phyloP scores from a whole-genome alignment of 1,140 invertebrate species.

The Contarinia nasturtii region DNA sequence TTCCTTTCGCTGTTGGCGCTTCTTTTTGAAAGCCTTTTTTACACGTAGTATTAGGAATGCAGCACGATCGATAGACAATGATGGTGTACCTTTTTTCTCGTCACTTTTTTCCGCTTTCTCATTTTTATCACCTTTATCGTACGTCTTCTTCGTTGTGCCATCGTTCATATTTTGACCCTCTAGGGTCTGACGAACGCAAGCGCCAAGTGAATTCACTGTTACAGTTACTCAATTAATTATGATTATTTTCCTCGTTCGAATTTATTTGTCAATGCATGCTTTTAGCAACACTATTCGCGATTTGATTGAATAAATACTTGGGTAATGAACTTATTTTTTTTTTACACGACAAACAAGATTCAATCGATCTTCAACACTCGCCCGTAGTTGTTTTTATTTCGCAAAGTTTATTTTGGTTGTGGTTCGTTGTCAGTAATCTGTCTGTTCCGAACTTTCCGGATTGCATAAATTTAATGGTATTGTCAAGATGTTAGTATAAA shows the following conservation, averaged over 20 bases:
- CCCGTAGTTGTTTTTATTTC: too few species aligned
- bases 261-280: too few species aligned
- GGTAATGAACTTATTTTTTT: too few species aligned
- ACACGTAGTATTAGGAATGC: slow-evolving; percentile 72
- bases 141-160: neutral
- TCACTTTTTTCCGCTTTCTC: neutral
- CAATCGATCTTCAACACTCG: too few species aligned
- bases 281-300: too few species aligned
- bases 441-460: too few species aligned
- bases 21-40: slow-evolving; percentile 77
- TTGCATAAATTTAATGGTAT: too few species aligned
- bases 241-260: neutral
- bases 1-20: slow-evolving; percentile 65
- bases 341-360: too few species aligned
- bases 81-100: slow-evolving; percentile 16
- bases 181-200: neutral
- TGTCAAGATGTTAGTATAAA: too few species aligned
- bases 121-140: neutral
- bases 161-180: neutral
- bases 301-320: too few species aligned
- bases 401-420: too few species aligned
- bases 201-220: neutral
- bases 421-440: too few species aligned
- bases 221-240: neutral
- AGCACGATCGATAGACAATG: slow-evolving; percentile 63